Base-by-base conservation (phyloP, 2,888 invertebrate genomes). In the Odontocolon sp. region DNA sequence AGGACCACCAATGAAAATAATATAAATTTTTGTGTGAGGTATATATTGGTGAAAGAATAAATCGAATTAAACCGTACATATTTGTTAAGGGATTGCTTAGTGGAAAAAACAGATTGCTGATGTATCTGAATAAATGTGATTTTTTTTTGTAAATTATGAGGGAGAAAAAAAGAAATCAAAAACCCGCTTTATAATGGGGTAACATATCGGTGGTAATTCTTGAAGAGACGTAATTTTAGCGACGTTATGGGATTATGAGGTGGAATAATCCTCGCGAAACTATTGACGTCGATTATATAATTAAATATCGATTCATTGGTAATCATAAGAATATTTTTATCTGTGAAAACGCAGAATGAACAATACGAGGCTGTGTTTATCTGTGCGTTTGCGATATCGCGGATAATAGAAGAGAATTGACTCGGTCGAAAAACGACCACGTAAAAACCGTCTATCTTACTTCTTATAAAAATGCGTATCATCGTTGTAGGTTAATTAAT, bases 321-420 rank as follows among this genome's bases (percentile, higher is more conserved):
- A 75, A 50, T 40, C 5, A n/a, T 64, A 69, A 73, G 36, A 47
- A 47, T 76, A 59, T 47, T 72, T 47, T 47, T 36, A 63, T 63
- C 47, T 42, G 63, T 42, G 57, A 64, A 75, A 75, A 64, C 69
- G 64, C 66, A 40, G 56, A 47, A 57, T 69, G 63, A 69, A 64
- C 45, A 75, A 69, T 68, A 74, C 69, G 59, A 64, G 74, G 74
- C 74, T 75, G 74, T 75, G 68, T 75, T 69, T 75, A 33, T 68
- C 45, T 38, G 36, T 54, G 40, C 14, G 14, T 42, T 42, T 42
- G 11, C 50, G 28, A 33, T 31, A 36, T 36, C 9, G n/a, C n/a
- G n/a, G n/a, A 14, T 47, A 11, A 8, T 47, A 21, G 2, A 61
- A 61, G 9, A 42, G 11, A 31, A 47, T 14, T 11, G 33, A 47